Evolutionary conservation across 37 sponge, comb jelly and placozoan species (phyloP), one percentile per base, ranked within the genome.

Genomic region (Aplysina aerophoba): DNA sequence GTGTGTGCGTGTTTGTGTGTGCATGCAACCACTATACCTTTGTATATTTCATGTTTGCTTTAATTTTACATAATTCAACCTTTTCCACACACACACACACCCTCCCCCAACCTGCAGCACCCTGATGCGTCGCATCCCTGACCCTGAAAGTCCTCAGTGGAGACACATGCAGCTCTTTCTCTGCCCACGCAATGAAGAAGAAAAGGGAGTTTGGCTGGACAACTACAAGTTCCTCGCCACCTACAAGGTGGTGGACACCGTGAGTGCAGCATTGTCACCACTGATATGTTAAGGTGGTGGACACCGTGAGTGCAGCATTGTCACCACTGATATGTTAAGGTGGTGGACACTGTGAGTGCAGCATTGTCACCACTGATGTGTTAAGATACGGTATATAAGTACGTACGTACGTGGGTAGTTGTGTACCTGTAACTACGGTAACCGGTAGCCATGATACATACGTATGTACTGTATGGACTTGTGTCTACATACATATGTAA

Each of bases 141-240:
- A 90, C 28, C 85, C 91, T 25, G 93, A 89, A 24, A 85, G 71
- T 78, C 55, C 67, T 4, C 67, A 79, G 13, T 96, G 96, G 96
- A 62, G 57, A 8, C 91, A 96, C 88, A 92, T 91, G 86, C 79
- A 87, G 0, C 87, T 96, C 50, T 89, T 85, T 57, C 89, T 93
- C 20, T 61, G 67, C 19, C 82, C 93, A 0, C 58, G 85, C n/a
- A 85, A 87, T 4, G 31, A 28, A 20, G 61, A 59, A 25, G 65
- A 54, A 4, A 66, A 40, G 6, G 94, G 95, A 16, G 41, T 87
- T 13, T 97, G 98, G 98, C 77, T 97, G 95, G 98, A 97, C 37
- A 93, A 95, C 81, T 97, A 91, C 90, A 97, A 95, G 82, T 93
- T 95, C 81, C 91, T 97, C 1, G 90, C 93, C 41, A 90, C 90